Percentiles rank a stretch among this genome's conserved stretches.
phyloP scores from a whole-genome alignment of 1,140 invertebrate species.

The Heliothis virescens region DNA sequence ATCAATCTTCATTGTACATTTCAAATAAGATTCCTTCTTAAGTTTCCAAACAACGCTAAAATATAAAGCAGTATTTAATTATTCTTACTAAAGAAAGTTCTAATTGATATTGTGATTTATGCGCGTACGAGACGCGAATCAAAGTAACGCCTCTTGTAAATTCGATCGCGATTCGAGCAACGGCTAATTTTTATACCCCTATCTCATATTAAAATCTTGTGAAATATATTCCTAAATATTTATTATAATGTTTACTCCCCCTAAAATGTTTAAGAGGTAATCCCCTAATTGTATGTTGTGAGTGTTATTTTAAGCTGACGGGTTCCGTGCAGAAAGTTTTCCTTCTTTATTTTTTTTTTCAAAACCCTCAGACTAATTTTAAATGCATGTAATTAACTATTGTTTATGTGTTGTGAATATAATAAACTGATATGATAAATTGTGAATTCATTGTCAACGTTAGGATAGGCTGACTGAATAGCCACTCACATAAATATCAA shows the following conservation, averaged over 20 bases:
- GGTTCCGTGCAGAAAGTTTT: no score
- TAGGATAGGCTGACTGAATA: no score
- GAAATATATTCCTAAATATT: neutral
- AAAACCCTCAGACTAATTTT: no score
- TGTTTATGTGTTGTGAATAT: no score
- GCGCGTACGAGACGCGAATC: constrained; percentile 14
- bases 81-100: constrained; percentile 41
- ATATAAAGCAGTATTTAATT: neutral
- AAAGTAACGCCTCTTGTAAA: constrained; percentile 17
- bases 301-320: neutral
- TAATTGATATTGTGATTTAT: constrained; percentile 47
- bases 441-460: no score
- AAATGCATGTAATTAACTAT: no score
- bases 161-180: constrained; percentile 1
- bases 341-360: no score
- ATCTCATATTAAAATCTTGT: constrained; percentile 14
- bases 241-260: neutral
- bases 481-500: no score
- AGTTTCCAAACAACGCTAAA: neutral
- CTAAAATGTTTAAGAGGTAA: neutral
- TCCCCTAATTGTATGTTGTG: no score
- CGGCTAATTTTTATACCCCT: constrained; percentile 27
- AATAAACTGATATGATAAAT: no score
- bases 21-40: neutral
- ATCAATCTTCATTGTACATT: no score